Evolutionary conservation across 1,140 invertebrate genomes (phyloP), one percentile per base, ranked within the genome.

Genomic region (Drosophila serrata): DNA sequence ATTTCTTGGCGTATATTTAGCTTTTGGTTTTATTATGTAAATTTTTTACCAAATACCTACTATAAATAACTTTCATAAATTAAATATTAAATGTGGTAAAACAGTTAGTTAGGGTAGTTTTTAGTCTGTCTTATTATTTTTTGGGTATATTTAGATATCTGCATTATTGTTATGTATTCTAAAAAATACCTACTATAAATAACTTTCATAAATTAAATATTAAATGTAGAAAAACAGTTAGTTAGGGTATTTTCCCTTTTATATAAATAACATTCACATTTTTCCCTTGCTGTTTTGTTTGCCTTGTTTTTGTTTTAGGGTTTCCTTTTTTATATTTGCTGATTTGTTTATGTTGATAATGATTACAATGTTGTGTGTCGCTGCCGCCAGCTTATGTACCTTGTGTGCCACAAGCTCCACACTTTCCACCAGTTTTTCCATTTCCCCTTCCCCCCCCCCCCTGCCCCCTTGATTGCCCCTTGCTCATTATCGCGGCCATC

Each of bases 281-380:
- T 29, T 6, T 7, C 13, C 31, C n/a, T 9, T 9, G 6, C 13
- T n/a, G 42, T 68, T 22, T 31, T 12, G 13, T 29, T 29, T 19
- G 8, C 22, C n/a, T n/a, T 33, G 24, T 70, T 55, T 55, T 55
- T 53, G 48, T 55, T 78, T 78, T 45, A 29, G 42, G 72, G 67
- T 68, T 53, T 29, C 15, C 24, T 17, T 49, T 42, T 80, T 65
- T 65, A n/a, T n/a, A n/a, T 81, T 65, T 65, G 74, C 70, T 88
- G 84, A 87, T 87, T 88, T 88, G 80, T 84, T 82, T 84, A 88
- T 74, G 84, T 79, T 87, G 84, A 87, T 87, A 87, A 87, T 82
- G 84, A 87, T 88, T 88, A 82, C 75, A 88, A 87, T 82, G 80
- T 82, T 65, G 67, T 65, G 67, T 77, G 56, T 82, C 17, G 69